Evolutionary conservation across 2,113 vertebrate genomes (phyloP).

Genomic region (Canis aureus): DNA sequence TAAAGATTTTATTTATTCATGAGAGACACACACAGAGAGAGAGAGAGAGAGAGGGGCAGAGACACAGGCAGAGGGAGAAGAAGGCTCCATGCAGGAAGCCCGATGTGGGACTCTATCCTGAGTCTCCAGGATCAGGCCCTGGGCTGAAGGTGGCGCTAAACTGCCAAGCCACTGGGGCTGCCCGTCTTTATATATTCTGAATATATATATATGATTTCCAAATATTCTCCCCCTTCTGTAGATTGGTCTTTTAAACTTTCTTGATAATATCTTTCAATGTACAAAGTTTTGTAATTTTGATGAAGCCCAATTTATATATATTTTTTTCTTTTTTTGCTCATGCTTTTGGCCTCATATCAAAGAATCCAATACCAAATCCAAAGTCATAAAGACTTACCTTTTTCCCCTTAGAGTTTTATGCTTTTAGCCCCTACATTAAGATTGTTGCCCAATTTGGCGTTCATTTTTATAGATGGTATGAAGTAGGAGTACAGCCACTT

Average conservation of each 20-base stretch:
- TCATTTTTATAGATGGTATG: background rate
- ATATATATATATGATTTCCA: background rate
- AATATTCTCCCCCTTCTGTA: background rate
- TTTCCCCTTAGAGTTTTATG: background rate
- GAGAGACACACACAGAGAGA: no score
- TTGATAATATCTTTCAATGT: background rate
- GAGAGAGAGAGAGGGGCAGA: no score
- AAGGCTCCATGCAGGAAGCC: no score
- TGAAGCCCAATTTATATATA: background rate
- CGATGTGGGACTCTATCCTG: no score
- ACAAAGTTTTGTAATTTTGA: background rate
- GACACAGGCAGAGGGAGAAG: no score
- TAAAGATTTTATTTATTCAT: no score
- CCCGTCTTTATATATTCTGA: background rate
- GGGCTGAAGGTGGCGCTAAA: no score
- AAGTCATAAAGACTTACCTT: background rate
- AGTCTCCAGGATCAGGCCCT: no score
- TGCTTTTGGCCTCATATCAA: background rate
- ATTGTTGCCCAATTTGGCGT: background rate
- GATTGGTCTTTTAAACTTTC: background rate
- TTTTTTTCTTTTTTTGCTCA: background rate
- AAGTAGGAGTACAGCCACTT: background rate
- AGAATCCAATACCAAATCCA: background rate
- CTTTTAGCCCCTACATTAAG: background rate
- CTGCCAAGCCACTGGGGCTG: no score